phyloP scores from a whole-genome alignment of 1,140 invertebrate species.

The Pseudomyrmex sp. region DNA sequence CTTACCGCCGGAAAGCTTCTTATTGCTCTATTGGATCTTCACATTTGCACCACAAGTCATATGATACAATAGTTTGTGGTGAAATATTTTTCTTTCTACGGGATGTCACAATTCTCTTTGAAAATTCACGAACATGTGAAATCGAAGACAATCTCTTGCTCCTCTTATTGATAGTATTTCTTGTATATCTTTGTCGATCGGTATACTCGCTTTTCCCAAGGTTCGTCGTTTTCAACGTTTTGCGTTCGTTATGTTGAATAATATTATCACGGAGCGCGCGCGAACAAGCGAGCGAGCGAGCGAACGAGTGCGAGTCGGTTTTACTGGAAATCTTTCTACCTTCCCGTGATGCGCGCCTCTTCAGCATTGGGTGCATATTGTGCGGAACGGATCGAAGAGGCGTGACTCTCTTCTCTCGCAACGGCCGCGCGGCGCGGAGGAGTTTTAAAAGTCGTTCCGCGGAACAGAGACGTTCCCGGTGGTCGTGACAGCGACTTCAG shows the following conservation, averaged over 20 bases:
- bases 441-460: conserved; percentile 64
- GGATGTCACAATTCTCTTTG: background rate
- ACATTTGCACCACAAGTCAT: too few relatives aligned
- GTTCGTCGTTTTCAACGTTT: conserved; percentile 16
- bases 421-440: conserved; percentile 33
- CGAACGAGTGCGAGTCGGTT: conserved; percentile 42
- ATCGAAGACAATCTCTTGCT: conserved; percentile 1
- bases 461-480: conserved; percentile 73
- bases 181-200: background rate
- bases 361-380: conserved; percentile 41
- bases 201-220: conserved; percentile 64
- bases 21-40: background rate
- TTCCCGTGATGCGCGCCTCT: conserved; percentile 40
- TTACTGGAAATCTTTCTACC: conserved; percentile 51
- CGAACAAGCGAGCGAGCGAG: conserved; percentile 50
- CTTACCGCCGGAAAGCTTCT: background rate
- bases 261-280: conserved; percentile 54
- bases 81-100: background rate
- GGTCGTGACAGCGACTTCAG: conserved; percentile 75
- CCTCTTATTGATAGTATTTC: background rate
- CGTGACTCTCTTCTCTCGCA: conserved; percentile 62
- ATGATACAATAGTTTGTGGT: too few relatives aligned
- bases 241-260: conserved; percentile 54
- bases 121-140: too few relatives aligned
- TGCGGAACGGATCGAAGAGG: conserved; percentile 62